Percentiles rank a stretch among this genome's conserved stretches.
Evolutionary conservation across 1,140 invertebrate genomes (phyloP).

Genomic region (Drosophila pandora): DNA sequence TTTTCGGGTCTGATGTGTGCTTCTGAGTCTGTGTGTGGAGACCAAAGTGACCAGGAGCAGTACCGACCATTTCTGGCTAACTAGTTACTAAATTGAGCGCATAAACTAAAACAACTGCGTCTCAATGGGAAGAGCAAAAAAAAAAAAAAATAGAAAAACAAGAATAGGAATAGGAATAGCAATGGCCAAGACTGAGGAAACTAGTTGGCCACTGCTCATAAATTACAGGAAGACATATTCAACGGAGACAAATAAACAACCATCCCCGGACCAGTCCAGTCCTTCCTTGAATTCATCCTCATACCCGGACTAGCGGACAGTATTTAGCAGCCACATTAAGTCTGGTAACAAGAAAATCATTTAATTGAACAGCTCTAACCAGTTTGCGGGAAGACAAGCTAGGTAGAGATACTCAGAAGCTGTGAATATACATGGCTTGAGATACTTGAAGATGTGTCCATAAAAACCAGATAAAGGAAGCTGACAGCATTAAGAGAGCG

Average conservation of each 20-base stretch:
- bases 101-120: conserved; percentile 76
- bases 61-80: conserved; percentile 64
- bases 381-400: neutral
- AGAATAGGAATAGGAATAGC: conserved; percentile 13
- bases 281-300: neutral
- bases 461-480: conserved; percentile 4
- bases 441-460: neutral
- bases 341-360: conserved; percentile 41
- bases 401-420: conserved; percentile 12
- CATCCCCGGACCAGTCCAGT: neutral
- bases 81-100: conserved; percentile 81
- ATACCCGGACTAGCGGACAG: conserved; percentile 15
- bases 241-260: conserved; percentile 52
- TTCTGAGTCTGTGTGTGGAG: neutral
- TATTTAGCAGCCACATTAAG: conserved; percentile 68
- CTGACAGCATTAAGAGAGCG: neutral
- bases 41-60: conserved; percentile 12
- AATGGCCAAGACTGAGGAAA: conserved; percentile 33
- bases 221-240: conserved; percentile 71
- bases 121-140: conserved; percentile 13
- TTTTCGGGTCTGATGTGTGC: conserved; percentile 49
- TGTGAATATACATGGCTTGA: conserved; percentile 25
- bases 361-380: conserved; percentile 48
- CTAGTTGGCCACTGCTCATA: conserved; percentile 62
- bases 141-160: conserved; percentile 16